Conservation (phyloP, 2,888 invertebrate genomes). For the Antitype chi region DNA sequence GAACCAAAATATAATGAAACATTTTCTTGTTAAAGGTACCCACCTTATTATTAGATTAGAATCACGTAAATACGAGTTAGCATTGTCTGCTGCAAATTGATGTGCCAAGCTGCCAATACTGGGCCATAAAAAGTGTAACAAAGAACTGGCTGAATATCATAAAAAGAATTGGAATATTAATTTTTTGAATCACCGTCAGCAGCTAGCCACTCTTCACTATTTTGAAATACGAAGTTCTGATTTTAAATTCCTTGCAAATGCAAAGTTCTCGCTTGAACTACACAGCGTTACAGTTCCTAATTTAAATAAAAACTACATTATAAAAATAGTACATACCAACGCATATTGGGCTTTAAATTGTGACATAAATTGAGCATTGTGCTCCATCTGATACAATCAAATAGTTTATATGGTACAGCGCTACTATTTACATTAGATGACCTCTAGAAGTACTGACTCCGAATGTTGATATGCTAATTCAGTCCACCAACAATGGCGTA, state of each 20-base stretch:
- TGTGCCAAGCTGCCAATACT: constrained; percentile 56
- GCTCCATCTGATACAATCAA: constrained; percentile 63
- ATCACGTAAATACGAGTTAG: constrained; percentile 65
- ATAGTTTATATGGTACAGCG: constrained; percentile 55
- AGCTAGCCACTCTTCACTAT: background rate
- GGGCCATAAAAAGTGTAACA: constrained; percentile 61
- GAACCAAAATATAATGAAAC: constrained; percentile 73
- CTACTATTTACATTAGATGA: constrained; percentile 60
- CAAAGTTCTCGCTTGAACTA: constrained; percentile 1
- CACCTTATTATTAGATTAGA: constrained; percentile 72
- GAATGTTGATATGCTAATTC: constrained; percentile 63
- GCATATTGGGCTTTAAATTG: constrained; percentile 58
- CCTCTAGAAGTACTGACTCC: constrained; percentile 56
- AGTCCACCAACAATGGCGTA: constrained; percentile 52
- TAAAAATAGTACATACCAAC: constrained; percentile 48
- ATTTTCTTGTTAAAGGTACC: constrained; percentile 70
- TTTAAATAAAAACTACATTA: constrained; percentile 52
- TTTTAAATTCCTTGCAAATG: background rate
- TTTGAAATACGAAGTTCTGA: constrained; percentile 13
- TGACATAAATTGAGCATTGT: constrained; percentile 66
- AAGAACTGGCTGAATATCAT: constrained; percentile 44
- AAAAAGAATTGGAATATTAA: constrained; percentile 24
- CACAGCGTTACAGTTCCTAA: constrained; percentile 9
- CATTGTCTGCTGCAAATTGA: constrained; percentile 62
- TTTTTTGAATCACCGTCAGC: constrained; percentile 27